Conservation (phyloP, 1,140 invertebrate species). For the Hypothenemus hampei region DNA sequence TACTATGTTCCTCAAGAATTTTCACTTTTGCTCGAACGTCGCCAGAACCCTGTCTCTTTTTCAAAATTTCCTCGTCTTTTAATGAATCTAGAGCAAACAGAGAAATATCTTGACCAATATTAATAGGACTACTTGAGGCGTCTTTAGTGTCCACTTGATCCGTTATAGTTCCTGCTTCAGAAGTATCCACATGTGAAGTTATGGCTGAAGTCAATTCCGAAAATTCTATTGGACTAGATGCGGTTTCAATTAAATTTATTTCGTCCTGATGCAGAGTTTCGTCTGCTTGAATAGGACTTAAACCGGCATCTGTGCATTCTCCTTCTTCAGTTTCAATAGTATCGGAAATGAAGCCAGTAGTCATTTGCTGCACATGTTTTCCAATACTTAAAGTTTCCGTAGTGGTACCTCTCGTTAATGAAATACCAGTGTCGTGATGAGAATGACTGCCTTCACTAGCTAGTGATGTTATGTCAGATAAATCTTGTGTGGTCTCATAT, state of each 20-base stretch:
- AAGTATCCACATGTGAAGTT: slow-evolving; percentile 46
- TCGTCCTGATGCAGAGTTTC: slow-evolving; percentile 42
- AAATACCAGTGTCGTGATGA: slow-evolving; percentile 53
- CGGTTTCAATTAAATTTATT: slow-evolving; percentile 45
- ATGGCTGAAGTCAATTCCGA: slow-evolving; percentile 41
- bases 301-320: slow-evolving; percentile 52
- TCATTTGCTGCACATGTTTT: slow-evolving; percentile 39
- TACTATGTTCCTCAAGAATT: slow-evolving; percentile 46
- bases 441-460: slow-evolving; percentile 47
- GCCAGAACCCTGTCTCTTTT: slow-evolving; percentile 42
- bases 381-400: slow-evolving; percentile 49
- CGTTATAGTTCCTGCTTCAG: slow-evolving; percentile 49
- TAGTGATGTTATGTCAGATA: slow-evolving; percentile 43
- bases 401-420: slow-evolving; percentile 47
- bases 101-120: slow-evolving; percentile 37
- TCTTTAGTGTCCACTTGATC: slow-evolving; percentile 49
- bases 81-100: slow-evolving; percentile 29
- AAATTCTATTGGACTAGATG: slow-evolving; percentile 49
- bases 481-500: slow-evolving; percentile 44
- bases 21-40: slow-evolving; percentile 49
- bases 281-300: slow-evolving; percentile 53
- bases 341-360: slow-evolving; percentile 49
- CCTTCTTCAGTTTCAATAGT: slow-evolving; percentile 48
- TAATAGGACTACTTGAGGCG: slow-evolving; percentile 48
- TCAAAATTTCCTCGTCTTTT: slow-evolving; percentile 42